Evolutionary conservation across 2,888 invertebrate species (phyloP), one percentile per base, ranked within the genome.

Genomic region (Hirtodrosophila alboralis): DNA sequence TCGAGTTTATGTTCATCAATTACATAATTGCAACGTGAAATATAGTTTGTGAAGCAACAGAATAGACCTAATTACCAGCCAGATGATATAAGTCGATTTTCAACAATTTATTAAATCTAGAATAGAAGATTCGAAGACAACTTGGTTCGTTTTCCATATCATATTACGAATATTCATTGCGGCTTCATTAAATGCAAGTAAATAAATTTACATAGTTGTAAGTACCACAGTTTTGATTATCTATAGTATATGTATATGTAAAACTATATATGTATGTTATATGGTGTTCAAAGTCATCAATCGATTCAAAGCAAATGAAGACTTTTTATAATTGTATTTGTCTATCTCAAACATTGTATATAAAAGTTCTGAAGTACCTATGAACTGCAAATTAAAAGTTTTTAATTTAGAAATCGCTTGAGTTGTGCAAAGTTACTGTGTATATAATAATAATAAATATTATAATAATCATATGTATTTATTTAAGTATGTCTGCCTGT

Each of bases 301-400:
- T 53, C 45, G 27, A 60, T 41, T 52, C 27, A 40, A 67, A 73
- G 74, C 70, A 67, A 62, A 62, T 73, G 74, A 70, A 70, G 70
- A 70, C 70, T 70, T 53, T 40, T 18, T 13, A 48, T 40, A 31
- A 45, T 33, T 47, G 28, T 53, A 30, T 44, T 8, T 16, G 36
- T 59, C n/a, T 34, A 43, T 37, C 13, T 28, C 5, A 1, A 23
- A 23, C 8, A 23, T 33, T 56, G 56, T 63, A 58, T 26, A 36
- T 67, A 47, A n/a, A n/a, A 43, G 28, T 18, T 48, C 13, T 37
- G 41, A 31, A n/a, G 26, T 47, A 44, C n/a, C 28, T 6, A 23
- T 21, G 23, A 23, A 23, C 8, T 27, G n/a, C 8, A 30, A 40
- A 49, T 49, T 49, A 49, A 49, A 30, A 41, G 13, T 21, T 28